Percentiles rank a stretch among this genome's conserved stretches.
phyloP scores from a whole-genome alignment of 2,888 invertebrate species.

The Ophion obscuratus region DNA sequence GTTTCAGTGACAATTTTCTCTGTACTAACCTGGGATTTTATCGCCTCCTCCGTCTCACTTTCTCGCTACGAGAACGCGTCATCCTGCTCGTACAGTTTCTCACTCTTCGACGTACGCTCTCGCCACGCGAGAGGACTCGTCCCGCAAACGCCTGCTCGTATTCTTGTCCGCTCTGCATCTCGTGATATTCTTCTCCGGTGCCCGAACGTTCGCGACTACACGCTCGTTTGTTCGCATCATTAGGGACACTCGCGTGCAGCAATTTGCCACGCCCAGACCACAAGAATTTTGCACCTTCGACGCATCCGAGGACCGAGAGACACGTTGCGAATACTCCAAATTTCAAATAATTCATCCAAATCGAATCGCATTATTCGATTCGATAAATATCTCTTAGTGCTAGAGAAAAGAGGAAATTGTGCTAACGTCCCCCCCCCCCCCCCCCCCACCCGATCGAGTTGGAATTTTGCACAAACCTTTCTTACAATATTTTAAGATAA shows the following conservation, averaged over 20 bases:
- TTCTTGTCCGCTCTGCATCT: conserved; percentile 50
- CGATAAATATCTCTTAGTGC: too few relatives aligned
- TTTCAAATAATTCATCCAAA: conserved; percentile 13
- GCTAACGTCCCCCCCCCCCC: too few relatives aligned
- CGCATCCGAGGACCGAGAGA: conserved; percentile 23
- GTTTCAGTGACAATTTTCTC: conserved; percentile 49
- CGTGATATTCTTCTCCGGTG: conserved; percentile 46
- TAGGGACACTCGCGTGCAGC: conserved; percentile 80
- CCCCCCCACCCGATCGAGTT: too few relatives aligned
- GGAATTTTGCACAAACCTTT: too few relatives aligned
- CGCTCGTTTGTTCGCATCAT: conserved; percentile 81
- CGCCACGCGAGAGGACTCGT: conserved; percentile 20
- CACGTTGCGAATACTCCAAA: conserved; percentile 23
- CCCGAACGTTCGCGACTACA: conserved; percentile 64
- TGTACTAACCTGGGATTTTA: conserved; percentile 48
- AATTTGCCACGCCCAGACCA: conserved; percentile 81
- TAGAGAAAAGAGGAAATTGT: too few relatives aligned
- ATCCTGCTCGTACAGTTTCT: conserved; percentile 55
- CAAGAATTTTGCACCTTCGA: conserved; percentile 80
- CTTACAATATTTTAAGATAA: too few relatives aligned
- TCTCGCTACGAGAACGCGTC: conserved; percentile 15
- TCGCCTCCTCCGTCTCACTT: conserved; percentile 35
- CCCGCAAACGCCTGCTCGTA: conserved; percentile 25
- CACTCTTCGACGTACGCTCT: conserved; percentile 69
- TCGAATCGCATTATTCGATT: background rate